Evolutionary conservation across 1,140 invertebrate genomes (phyloP).

Genomic region (Zaprionus vittiger): DNA sequence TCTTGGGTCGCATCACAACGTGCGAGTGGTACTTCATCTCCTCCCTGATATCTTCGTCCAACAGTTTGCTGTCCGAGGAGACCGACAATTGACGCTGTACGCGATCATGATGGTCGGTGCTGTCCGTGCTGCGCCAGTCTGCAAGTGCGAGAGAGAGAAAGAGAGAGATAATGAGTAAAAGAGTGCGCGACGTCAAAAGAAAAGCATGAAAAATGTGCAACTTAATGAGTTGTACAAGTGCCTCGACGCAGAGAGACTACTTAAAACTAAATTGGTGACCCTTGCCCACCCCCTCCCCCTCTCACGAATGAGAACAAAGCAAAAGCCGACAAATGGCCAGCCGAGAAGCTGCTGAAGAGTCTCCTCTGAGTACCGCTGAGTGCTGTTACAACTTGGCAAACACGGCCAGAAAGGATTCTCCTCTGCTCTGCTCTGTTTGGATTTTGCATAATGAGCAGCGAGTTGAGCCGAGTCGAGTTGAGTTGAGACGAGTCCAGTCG

Average conservation of each 20-base stretch:
- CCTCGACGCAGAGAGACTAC: slow-evolving; percentile 43
- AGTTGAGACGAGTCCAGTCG: neutral
- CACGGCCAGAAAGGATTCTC: slow-evolving; percentile 27
- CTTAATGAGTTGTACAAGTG: slow-evolving; percentile 67
- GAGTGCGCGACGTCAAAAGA: neutral
- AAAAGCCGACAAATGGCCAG: slow-evolving; percentile 60
- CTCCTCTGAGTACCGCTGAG: slow-evolving; percentile 25
- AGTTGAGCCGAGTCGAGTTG: neutral
- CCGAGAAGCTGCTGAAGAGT: slow-evolving; percentile 5
- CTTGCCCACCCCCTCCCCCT: neutral
- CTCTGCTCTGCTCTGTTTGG: slow-evolving; percentile 8
- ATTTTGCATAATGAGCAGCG: slow-evolving; percentile 45
- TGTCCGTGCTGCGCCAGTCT: slow-evolving; percentile 91
- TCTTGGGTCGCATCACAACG: slow-evolving; percentile 93
- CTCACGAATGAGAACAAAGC: slow-evolving; percentile 41
- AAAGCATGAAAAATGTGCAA: slow-evolving; percentile 48
- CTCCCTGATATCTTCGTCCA: slow-evolving; percentile 93
- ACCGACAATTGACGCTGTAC: slow-evolving; percentile 95
- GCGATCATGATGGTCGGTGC: slow-evolving; percentile 89
- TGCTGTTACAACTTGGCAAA: slow-evolving; percentile 30
- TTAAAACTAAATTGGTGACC: slow-evolving; percentile 73
- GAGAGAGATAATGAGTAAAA: slow-evolving; percentile 19
- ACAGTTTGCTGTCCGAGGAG: slow-evolving; percentile 94
- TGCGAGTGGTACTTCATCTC: slow-evolving; percentile 87
- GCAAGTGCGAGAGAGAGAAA: slow-evolving; percentile 61